Conservation (phyloP, 64 coral and sea anemone species). For the Pocillopora damicornis region DNA sequence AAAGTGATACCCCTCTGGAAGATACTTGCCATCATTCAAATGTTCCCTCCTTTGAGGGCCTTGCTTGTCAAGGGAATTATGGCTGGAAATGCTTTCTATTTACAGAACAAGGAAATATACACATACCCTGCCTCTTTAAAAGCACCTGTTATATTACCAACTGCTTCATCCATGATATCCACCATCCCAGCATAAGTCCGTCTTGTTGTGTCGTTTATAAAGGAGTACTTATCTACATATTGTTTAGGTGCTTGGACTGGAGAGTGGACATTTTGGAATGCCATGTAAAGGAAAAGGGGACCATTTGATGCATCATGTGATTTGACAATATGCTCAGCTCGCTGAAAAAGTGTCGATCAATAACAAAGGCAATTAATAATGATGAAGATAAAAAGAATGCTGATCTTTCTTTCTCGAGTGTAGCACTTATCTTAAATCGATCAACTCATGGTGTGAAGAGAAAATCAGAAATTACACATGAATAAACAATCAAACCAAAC, state of each 20-base stretch:
- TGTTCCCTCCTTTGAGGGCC: background rate
- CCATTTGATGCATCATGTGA: slow-evolving; percentile 38
- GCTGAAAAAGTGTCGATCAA: slow-evolving; percentile 14
- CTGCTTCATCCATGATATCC: slow-evolving; percentile 73
- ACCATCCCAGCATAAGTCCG: slow-evolving; percentile 84
- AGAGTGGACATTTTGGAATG: slow-evolving; percentile 79
- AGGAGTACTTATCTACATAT: slow-evolving; percentile 51
- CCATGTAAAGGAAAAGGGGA: slow-evolving; percentile 81
- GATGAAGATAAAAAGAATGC: no score
- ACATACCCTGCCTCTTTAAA: slow-evolving; percentile 67
- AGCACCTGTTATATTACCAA: slow-evolving; percentile 66
- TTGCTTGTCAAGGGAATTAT: background rate
- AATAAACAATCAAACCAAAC: no score
- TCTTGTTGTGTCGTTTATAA: slow-evolving; percentile 54
- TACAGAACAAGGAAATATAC: background rate
- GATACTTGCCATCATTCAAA: background rate
- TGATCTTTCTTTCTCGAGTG: no score
- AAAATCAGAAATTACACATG: no score
- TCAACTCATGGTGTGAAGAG: no score
- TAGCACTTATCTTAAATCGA: no score
- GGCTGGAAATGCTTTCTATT: no score
- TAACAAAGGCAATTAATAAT: no score
- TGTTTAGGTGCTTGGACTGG: slow-evolving; percentile 73
- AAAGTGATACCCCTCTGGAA: no score
- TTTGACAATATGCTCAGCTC: slow-evolving; percentile 57